phyloP scores from a whole-genome alignment of 2,888 invertebrate species.

The Drosophila formosana region DNA sequence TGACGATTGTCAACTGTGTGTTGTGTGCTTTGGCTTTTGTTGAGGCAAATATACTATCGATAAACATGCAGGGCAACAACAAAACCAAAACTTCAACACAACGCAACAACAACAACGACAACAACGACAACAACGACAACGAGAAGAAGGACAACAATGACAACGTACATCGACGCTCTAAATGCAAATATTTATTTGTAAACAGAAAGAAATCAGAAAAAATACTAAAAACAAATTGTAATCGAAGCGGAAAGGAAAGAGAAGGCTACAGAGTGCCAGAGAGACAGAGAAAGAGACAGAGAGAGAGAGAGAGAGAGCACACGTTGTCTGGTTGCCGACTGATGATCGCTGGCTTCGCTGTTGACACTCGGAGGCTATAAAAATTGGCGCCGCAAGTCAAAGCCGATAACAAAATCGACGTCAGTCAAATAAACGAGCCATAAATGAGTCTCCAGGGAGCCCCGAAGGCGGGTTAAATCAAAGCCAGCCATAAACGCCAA shows the following conservation, averaged over 20 bases:
- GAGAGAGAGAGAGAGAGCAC: background rate
- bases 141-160: slow-evolving; percentile 30
- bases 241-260: background rate
- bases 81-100: slow-evolving; percentile 31
- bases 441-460: slow-evolving; percentile 34
- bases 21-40: slow-evolving; percentile 36
- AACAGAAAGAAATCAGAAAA: slow-evolving; percentile 14
- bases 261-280: background rate
- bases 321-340: slow-evolving; percentile 26
- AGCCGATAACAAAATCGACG: slow-evolving; percentile 40
- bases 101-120: slow-evolving; percentile 45
- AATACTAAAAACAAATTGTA: background rate
- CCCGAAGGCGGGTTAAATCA: background rate
- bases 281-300: background rate
- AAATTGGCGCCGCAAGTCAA: slow-evolving; percentile 65
- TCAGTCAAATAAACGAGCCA: slow-evolving; percentile 22
- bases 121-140: slow-evolving; percentile 27
- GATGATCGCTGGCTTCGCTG: slow-evolving; percentile 45
- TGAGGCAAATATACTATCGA: slow-evolving; percentile 54
- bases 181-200: slow-evolving; percentile 62
- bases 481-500: background rate
- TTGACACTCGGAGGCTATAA: slow-evolving; percentile 63
- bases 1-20: slow-evolving; percentile 34
- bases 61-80: slow-evolving; percentile 69
- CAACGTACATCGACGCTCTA: slow-evolving; percentile 43